phyloP scores from a whole-genome alignment of 2,113 vertebrate species.

The Psilopsiagon aurifrons region DNA sequence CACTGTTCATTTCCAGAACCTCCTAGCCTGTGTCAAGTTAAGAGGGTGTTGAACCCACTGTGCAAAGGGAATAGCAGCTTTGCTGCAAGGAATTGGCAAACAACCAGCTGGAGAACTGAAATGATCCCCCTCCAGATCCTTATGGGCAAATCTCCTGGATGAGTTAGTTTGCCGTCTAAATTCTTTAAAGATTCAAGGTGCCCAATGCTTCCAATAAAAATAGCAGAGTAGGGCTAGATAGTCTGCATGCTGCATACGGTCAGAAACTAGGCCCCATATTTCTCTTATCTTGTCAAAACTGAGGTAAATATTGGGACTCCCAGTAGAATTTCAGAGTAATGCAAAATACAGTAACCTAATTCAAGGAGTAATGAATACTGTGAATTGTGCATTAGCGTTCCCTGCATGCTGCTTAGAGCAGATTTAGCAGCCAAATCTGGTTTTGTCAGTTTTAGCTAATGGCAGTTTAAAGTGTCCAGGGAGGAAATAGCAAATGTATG shows the following conservation, averaged over 20 bases:
- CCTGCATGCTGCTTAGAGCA: conserved; percentile 31
- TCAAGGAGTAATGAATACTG: conserved; percentile 8
- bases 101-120: not conserved
- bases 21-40: not conserved
- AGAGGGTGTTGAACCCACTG: not conserved
- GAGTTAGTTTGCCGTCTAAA: not conserved
- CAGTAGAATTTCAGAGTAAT: not conserved
- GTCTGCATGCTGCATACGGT: not conserved
- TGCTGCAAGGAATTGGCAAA: accelerated
- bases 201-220: not conserved
- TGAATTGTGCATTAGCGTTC: conserved; percentile 29
- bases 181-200: not conserved
- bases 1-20: not conserved
- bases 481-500: not conserved
- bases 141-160: not conserved
- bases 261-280: not conserved
- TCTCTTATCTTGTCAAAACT: not conserved
- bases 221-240: not conserved
- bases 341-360: conserved; percentile 11
- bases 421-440: conserved; percentile 47
- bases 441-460: conserved; percentile 44
- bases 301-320: not conserved
- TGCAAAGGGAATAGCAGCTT: not conserved
- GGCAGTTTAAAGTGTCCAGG: conserved; percentile 2
- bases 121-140: not conserved